Base-by-base conservation (phyloP, 2,797 vertebrate genomes). In the Hipposideros larvatus region DNA sequence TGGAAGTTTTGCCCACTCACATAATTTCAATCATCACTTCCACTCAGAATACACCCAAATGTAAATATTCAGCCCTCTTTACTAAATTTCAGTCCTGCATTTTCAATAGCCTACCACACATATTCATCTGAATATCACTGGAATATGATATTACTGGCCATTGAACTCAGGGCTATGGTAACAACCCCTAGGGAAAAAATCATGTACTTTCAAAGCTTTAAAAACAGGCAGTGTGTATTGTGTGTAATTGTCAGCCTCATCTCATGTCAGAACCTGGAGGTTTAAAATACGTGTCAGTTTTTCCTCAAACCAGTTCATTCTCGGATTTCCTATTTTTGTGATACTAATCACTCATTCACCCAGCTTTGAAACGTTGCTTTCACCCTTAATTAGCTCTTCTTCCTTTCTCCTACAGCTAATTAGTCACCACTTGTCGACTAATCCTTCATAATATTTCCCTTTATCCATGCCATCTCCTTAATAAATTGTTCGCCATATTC, bases 391-490 rank as follows among this genome's bases (percentile, higher is more conserved):
- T 84, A 80, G n/a, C 26, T 84, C 70, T 92, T 71, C 82, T 4
- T 65, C 55, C 71, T 86, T 93, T 77, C 63, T 87, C 91, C 89
- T 74, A 85, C n/a, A 61, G 86, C 88, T 88, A 80, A 93, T 94
- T 83, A 91, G 90, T 90, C 80, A 91, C 43, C 48, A 34, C 79
- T 53, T 85, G 19, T 86, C 82, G 79, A 90, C 15, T 80, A 85
- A 83, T 90, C 43, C 34, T 94, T 95, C 74, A 55, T 70, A 89
- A 55, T 96, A 88, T 79, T 96, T 83, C 73, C 78, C 46, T 84
- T 80, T 80, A 80, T 61, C 83, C 66, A 65, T 34, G 41, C 5
- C 24, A 28, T 80, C 51, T 84, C 55, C 71, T 90, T 87, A 85
- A 94, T 59, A 91, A 89, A 73, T 65, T 55, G 28, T 66, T 80